Evolutionary conservation across 2,888 invertebrate species (phyloP).

Genomic region (Scaptomyza tumidula): DNA sequence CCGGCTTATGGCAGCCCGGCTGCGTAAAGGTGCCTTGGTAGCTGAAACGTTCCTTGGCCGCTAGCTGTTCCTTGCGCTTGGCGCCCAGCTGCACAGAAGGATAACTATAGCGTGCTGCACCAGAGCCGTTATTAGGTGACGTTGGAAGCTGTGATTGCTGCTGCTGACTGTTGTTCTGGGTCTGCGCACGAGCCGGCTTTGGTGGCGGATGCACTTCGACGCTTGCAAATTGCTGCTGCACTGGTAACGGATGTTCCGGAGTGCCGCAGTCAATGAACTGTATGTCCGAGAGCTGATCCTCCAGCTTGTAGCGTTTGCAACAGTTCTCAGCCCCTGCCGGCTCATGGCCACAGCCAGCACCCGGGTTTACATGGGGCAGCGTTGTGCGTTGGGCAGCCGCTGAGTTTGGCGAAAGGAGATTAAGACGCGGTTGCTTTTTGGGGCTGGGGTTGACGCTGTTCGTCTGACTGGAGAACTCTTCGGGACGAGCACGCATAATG

Average conservation of each 20-base stretch:
- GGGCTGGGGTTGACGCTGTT: constrained; percentile 87
- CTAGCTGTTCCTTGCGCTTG: constrained; percentile 82
- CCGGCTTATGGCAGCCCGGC: constrained; percentile 31
- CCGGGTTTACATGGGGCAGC: constrained; percentile 41
- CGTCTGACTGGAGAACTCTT: constrained; percentile 86
- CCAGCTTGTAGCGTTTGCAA: constrained; percentile 89
- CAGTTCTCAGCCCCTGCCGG: constrained; percentile 85
- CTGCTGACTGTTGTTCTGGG: constrained; percentile 46
- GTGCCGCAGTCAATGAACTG: constrained; percentile 93
- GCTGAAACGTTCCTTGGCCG: constrained; percentile 83
- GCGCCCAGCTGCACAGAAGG: constrained; percentile 83
- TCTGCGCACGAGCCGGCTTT: constrained; percentile 69
- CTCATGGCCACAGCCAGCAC: constrained; percentile 69
- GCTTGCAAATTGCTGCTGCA: constrained; percentile 82
- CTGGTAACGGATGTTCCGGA: constrained; percentile 86
- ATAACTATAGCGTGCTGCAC: constrained; percentile 80
- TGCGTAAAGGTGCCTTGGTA: constrained; percentile 81
- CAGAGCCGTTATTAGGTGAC: constrained; percentile 39
- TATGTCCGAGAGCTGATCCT: constrained; percentile 91
- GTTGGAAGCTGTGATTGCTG: constrained; percentile 39
- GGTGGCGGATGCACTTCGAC: constrained; percentile 84
- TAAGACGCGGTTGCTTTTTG: constrained; percentile 87
- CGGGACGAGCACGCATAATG: constrained; percentile 86
- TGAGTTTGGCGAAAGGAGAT: constrained; percentile 82
- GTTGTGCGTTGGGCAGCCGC: constrained; percentile 49